phyloP scores from a whole-genome alignment of 2,113 vertebrate species.

The Turdus rufiventris region DNA sequence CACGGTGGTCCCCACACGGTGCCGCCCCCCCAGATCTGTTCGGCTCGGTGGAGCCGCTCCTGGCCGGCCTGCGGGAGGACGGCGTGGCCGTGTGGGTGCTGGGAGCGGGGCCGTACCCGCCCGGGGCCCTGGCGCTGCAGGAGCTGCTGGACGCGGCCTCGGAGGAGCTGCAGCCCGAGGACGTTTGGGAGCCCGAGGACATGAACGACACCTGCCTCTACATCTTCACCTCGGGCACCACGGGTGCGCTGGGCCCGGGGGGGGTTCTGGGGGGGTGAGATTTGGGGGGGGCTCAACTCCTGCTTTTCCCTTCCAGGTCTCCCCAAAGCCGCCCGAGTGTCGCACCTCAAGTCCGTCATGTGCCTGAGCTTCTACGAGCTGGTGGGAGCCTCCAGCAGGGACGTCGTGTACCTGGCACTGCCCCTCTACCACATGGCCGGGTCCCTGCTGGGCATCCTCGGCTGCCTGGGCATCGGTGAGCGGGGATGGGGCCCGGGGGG shows the following conservation, averaged over 20 bases:
- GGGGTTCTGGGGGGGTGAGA: fast-evolving
- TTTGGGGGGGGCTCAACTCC: fast-evolving
- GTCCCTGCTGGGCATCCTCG: constrained; percentile 82
- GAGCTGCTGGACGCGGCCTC: constrained; percentile 21
- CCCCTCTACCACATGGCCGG: constrained; percentile 91
- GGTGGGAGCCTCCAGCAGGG: constrained; percentile 75
- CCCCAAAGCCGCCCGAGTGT: constrained; percentile 86
- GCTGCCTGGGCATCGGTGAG: constrained; percentile 87
- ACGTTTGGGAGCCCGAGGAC: constrained; percentile 49
- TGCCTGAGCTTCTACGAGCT: constrained; percentile 82
- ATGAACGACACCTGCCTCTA: constrained; percentile 70
- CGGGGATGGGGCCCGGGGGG: fast-evolving
- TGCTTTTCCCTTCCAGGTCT: constrained; percentile 49
- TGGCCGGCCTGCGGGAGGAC: constrained; percentile 14
- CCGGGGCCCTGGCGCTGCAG: background rate
- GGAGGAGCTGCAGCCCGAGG: constrained; percentile 31
- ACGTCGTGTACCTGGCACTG: constrained; percentile 84
- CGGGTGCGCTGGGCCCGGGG: background rate
- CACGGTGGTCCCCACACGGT: background rate
- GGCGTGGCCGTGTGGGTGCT: constrained; percentile 44
- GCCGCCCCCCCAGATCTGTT: background rate
- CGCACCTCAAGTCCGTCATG: constrained; percentile 82
- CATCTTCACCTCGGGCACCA: constrained; percentile 78
- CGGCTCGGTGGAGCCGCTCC: constrained; percentile 20
- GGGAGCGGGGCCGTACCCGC: constrained; percentile 31